Evolutionary conservation across 2,888 invertebrate genomes (phyloP), one percentile per base, ranked within the genome.

Genomic region (Dorcus hopei): DNA sequence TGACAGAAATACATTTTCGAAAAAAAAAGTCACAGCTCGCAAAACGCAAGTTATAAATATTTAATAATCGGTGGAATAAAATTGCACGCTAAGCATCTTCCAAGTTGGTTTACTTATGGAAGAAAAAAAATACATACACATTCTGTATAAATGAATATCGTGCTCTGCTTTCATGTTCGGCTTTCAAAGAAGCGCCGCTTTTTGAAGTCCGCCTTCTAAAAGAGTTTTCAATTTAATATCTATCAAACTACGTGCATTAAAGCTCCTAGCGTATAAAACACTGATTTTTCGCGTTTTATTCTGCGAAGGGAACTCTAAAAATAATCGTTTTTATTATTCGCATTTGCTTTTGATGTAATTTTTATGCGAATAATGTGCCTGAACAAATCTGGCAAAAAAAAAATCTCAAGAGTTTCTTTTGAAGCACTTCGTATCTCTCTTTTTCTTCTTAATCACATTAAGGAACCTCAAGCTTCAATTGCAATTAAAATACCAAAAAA

Each of bases 151-250:
- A 57, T 57, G 57, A 61, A 61, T 58, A 53, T 54, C 55, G 54
- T 48, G 54, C 60, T 61, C 48, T 52, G 40, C 57, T 61, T 61
- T 63, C 59, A 63, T 61, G 60, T 63, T 57, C 56, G 39, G 9
- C 51, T 58, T 54, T 59, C 63, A 63, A 63, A 63, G 63, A 55
- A 56, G 39, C 49, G 52, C 51, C 43, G 61, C 61, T 61, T 62
- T 64, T 66, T 65, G 64, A 66, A 61, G 62, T 58, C 48, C 52
- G 56, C 56, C 49, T 61, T 61, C 50, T 58, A 58, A 62, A 57
- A 57, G 61, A 61, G 60, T 58, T 71, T 70, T 68, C 72, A 70
- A 70, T 72, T 70, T 71, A 70, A 69, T 68, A 70, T 72, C 68
- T 65, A 68, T 65, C 65, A 65, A 65, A 69, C 63, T 68, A 65